Percentiles rank a stretch among this genome's conserved stretches.
These are phyloP conservation scores for Anseranas semipalmata DNA, from an alignment of 2,113 vertebrate species.

Conservation along the genomic window DNA sequence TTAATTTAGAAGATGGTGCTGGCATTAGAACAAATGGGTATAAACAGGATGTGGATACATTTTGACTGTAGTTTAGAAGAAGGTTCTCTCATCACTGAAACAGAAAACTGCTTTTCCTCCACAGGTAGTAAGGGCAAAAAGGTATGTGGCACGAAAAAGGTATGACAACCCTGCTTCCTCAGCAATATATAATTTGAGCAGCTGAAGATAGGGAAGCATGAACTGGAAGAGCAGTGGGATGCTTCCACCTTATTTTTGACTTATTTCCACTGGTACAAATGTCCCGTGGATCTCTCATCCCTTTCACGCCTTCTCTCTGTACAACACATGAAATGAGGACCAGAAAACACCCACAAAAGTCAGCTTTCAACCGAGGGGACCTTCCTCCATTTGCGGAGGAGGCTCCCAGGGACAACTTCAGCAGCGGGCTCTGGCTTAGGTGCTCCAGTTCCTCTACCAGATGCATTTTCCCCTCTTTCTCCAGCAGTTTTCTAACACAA, in stretches of 20 bases:
- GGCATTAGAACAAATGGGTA: neutral
- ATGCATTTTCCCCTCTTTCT: neutral
- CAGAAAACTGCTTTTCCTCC: neutral
- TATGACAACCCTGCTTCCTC: too few relatives aligned
- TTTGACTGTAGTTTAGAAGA: constrained; percentile 1
- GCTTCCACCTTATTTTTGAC: neutral
- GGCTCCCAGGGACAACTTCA: neutral
- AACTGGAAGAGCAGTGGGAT: neutral
- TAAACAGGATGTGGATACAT: neutral
- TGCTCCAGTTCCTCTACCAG: neutral
- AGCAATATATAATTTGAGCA: neutral
- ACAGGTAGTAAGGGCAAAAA: neutral
- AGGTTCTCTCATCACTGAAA: neutral
- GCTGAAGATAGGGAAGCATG: neutral
- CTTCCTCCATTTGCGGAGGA: neutral
- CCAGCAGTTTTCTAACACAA: neutral
- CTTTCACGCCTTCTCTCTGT: neutral
- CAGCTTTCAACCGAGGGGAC: neutral
- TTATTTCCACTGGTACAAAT: neutral
- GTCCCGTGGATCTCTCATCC: neutral
- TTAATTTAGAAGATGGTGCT: constrained; percentile 6
- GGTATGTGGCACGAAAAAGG: neutral
- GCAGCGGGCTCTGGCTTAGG: neutral
- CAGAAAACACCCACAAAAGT: neutral
- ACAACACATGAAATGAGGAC: neutral